Evolutionary conservation across 2,797 vertebrate species (phyloP), one percentile per base, ranked within the genome.

Genomic region (Cygnus olor): DNA sequence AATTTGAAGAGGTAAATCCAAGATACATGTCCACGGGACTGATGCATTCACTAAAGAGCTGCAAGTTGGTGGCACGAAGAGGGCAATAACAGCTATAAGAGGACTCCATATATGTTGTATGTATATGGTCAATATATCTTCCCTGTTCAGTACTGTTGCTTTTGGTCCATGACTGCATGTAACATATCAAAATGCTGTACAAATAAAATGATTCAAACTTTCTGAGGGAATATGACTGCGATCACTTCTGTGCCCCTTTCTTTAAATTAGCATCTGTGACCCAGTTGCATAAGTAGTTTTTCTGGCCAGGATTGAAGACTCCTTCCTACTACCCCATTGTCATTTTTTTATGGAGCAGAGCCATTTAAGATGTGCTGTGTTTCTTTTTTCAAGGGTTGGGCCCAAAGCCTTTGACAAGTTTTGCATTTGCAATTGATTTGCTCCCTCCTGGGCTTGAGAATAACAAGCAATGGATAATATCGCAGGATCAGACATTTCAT

Each of bases 401-500:
- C 49, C 76, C 68, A 94, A 95, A 85, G 63, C 18, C 42, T 84
- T 76, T 77, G 40, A 93, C 85, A 93, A 95, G 84, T 89, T 93
- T 93, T 94, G 54, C 88, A 96, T 96, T 96, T 94, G 86, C 53
- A 92, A 82, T 72, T 94, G 70, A 94, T 96, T 94, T 92, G 44
- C 56, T 92, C 80, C 93, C 82, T 89, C 72, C 92, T 87, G 88
- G 68, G 89, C 36, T 78, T 88, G 47, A 90, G 77, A 94, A 95
- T 91, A 80, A 88, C 91, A 95, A 86, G 44, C 36, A 90, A 64
- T 5, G 42, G 76, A 81, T 94, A 92, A 72, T 68, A 71, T 84
- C 64, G 70, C 44, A 84, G 70, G 71, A 92, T 80, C 51, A 83
- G 73, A 91, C 21, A 92, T 93, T 88, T 93, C 63, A 69, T 86